Evolutionary conservation across 2,888 invertebrate species (phyloP), one percentile per base, ranked within the genome.

Genomic region (Graphium colonna): DNA sequence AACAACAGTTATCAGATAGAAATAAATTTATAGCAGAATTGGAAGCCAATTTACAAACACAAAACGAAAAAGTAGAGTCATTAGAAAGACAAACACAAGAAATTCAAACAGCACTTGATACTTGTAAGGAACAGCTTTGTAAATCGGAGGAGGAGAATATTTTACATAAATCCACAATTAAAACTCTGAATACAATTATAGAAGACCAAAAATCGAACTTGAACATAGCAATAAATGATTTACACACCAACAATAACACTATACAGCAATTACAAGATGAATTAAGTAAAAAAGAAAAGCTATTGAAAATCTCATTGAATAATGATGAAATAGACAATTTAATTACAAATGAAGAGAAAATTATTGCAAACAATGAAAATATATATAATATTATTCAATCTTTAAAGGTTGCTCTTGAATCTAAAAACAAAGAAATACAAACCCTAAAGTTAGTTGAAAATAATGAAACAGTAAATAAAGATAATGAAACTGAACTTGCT

Each of bases 311-410:
- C 7, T 61, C 64, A 51, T 63, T 80, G 17, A 68, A 60, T 55
- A 79, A 82, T 18, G 63, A 54, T 42, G 53, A 71, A 28, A 59
- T 86, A 51, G 79, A 82, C 60, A 66, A 55, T 49, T 76, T 87
- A 74, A 71, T 85, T 48, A 64, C 70, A 1, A 82, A 75, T 52
- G 88, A 88, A 73, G 75, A 84, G 49, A 73, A 73, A 50, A 68
- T 80, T 53, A 71, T 82, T 45, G 73, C 81, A 10, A 87, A 81
- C 59, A 84, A 86, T 60, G 87, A 87, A 61, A 86, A 86, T 57
- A 75, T 89, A 48, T 76, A 65, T 63, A 83, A 83, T 55, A 73
- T 88, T 18, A 76, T 86, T 51, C 62, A 74, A n/a, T 75, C 73
- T 2, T 72, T 87, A 33, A 81, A 77, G 71, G 63, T 63, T 1